Evolutionary conservation across 2,797 vertebrate species (phyloP).

Genomic region (Acestrorhynchus altus): DNA sequence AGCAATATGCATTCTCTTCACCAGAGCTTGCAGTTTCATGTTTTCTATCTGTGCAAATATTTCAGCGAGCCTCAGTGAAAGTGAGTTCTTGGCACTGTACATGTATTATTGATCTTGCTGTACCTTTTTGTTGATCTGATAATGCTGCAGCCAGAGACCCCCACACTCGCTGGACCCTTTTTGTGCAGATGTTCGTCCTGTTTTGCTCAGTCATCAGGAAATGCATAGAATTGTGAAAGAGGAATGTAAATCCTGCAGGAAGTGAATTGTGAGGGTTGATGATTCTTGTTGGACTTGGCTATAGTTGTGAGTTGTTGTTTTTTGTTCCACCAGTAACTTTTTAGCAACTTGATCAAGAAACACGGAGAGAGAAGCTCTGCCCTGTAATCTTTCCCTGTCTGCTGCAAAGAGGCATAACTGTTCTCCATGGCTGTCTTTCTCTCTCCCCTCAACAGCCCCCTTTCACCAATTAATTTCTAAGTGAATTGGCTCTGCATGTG

Average conservation of each 20-base stretch:
- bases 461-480: slow-evolving; percentile 48
- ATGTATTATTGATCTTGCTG: slow-evolving; percentile 42
- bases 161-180: slow-evolving; percentile 22
- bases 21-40: neutral
- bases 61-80: neutral
- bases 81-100: neutral
- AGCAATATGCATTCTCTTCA: neutral
- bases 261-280: slow-evolving; percentile 49
- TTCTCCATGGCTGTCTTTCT: slow-evolving; percentile 26
- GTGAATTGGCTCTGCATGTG: slow-evolving; percentile 32
- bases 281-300: slow-evolving; percentile 45
- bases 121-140: slow-evolving; percentile 42
- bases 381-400: slow-evolving; percentile 44
- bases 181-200: slow-evolving; percentile 54
- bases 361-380: slow-evolving; percentile 43
- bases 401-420: slow-evolving; percentile 20
- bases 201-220: slow-evolving; percentile 61
- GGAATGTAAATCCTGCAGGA: slow-evolving; percentile 24
- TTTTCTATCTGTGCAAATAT: neutral
- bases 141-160: neutral
- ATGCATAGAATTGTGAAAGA: slow-evolving; percentile 51
- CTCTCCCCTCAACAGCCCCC: slow-evolving; percentile 6
- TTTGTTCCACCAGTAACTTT: slow-evolving; percentile 45
- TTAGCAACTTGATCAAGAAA: slow-evolving; percentile 57
- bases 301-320: slow-evolving; percentile 55